Evolutionary conservation across 2,888 invertebrate species (phyloP), one percentile per base, ranked within the genome.

Genomic region (Rhopalosiphum nymphaeae): DNA sequence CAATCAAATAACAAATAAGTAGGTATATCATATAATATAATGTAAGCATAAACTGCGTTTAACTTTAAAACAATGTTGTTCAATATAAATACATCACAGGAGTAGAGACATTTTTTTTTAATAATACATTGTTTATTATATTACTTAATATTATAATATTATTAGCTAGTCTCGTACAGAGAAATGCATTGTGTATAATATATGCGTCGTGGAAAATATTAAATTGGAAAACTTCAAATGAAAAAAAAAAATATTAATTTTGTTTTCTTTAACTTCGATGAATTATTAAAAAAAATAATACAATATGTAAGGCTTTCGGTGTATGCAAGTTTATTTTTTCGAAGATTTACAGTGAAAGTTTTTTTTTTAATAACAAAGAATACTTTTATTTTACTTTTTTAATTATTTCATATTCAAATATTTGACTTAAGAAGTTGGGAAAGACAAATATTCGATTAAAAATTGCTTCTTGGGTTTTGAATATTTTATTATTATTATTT

Each of bases 361-460:
- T 89, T 89, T 89, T 88, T 56, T 56, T 44, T 78, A 36, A 78
- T 21, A 78, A 78, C 21, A 78, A 78, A 78, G 36, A 89, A 57
- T 89, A 61, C 57, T 89, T 57, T 89, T 89, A 89, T 89, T 89
- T 89, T 89, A 89, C 61, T 67, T 90, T 67, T 90, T 90, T 67
- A 90, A 90, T 90, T 90, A 90, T 67, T 61, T 90, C 11, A 44
- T 67, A 61, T 67, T n/a, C 90, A 90, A 90, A 90, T 90, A 61
- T 90, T 90, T 90, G 4, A 67, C 61, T 61, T 90, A 25, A 21
- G 9, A 61, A 90, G 90, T 90, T 67, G 10, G 11, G 4, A 44
- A 90, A 46, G 44, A 90, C n/a, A 90, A 90, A 90, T 61, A 46
- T 89, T 67, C 78, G 78, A 78, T 78, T 78, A 89, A 89, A 89